Percentiles rank a stretch among this genome's conserved stretches.
Evolutionary conservation across 2,113 vertebrate genomes (phyloP).

Genomic region (Phrynosoma platyrhinos): DNA sequence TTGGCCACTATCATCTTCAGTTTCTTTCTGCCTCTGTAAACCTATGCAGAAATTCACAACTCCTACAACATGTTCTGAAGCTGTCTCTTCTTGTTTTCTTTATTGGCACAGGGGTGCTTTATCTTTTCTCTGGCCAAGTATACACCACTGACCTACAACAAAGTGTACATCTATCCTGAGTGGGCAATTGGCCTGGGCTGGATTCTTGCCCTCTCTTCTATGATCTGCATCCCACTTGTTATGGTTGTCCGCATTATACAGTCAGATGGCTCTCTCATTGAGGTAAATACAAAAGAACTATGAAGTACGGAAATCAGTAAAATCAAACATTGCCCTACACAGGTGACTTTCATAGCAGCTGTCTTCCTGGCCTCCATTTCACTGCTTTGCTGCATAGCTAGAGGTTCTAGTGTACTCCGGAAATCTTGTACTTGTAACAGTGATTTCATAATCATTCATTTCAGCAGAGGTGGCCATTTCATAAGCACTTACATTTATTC

Average conservation of each 20-base stretch:
- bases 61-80: background rate
- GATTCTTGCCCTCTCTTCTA: slow-evolving; percentile 92
- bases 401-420: background rate
- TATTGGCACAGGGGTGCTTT: slow-evolving; percentile 89
- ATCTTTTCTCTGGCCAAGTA: slow-evolving; percentile 97
- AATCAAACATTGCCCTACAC: background rate
- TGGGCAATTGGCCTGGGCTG: slow-evolving; percentile 97
- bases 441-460: background rate
- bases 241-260: slow-evolving; percentile 92
- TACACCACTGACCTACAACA: slow-evolving; percentile 96
- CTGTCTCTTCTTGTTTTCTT: slow-evolving; percentile 48
- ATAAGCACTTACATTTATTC: background rate
- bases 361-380: background rate
- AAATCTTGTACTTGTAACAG: background rate
- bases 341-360: background rate
- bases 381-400: background rate
- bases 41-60: background rate
- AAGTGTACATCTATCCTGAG: slow-evolving; percentile 91
- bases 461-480: background rate
- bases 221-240: slow-evolving; percentile 97
- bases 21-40: background rate
- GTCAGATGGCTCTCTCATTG: slow-evolving; percentile 91
- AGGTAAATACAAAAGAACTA: slow-evolving; percentile 80
- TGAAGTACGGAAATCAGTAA: background rate
- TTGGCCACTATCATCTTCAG: background rate